Conservation (phyloP, 2,888 invertebrate genomes). For the Vandiemenella viatica region DNA sequence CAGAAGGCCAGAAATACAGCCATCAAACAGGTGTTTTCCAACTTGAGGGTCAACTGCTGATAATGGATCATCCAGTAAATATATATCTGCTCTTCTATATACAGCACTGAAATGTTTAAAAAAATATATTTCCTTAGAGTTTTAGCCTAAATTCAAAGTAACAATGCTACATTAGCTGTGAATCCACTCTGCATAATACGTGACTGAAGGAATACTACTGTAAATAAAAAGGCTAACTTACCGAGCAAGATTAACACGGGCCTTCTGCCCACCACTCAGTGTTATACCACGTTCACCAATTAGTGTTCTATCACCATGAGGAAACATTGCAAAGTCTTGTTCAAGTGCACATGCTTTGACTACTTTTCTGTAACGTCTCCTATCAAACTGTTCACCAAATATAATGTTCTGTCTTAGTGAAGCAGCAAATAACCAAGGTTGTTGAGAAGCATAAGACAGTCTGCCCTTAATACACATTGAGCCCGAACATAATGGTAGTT, state of each 20-base stretch:
- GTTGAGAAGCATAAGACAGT: conserved; percentile 57
- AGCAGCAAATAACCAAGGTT: conserved; percentile 61
- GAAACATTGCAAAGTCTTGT: conserved; percentile 52
- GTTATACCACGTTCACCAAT: conserved; percentile 65
- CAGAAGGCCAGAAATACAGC: conserved; percentile 49
- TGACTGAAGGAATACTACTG: not conserved
- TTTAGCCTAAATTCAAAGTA: too few species aligned
- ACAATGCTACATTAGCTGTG: too few species aligned
- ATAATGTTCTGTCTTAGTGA: conserved; percentile 64
- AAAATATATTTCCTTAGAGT: conserved; percentile 1
- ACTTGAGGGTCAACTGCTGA: conserved; percentile 66
- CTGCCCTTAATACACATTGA: conserved; percentile 42
- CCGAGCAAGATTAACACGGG: conserved; percentile 57
- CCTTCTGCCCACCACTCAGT: conserved; percentile 66
- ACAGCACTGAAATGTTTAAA: conserved; percentile 39
- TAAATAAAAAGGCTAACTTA: conserved; percentile 19
- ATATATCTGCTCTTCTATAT: conserved; percentile 60
- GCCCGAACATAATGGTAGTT: conserved; percentile 47
- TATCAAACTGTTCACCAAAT: conserved; percentile 50
- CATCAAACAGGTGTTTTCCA: conserved; percentile 54
- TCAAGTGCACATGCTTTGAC: conserved; percentile 46
- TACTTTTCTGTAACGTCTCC: conserved; percentile 33
- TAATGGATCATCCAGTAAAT: conserved; percentile 64
- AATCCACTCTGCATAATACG: too few species aligned
- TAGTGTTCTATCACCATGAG: conserved; percentile 53